Evolutionary conservation across 37 sponge, comb jelly and placozoan genomes (phyloP), one percentile per base, ranked within the genome.

Genomic region (Aplysina aerophoba): DNA sequence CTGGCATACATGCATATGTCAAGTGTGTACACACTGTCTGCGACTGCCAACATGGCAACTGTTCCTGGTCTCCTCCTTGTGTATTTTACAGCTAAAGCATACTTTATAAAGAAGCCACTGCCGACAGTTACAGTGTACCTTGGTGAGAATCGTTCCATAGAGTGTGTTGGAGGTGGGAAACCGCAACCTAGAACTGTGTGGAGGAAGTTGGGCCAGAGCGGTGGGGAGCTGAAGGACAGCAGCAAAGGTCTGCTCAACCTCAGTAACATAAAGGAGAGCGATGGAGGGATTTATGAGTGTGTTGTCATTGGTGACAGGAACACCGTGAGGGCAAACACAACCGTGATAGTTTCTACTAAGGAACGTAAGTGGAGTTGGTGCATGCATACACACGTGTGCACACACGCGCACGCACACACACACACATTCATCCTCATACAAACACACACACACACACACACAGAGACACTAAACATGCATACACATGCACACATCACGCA

Each of bases 181-280:
- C 90, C 93, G 13, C 35, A 17, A 11, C 93, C 87, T 13, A 36
- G 1, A 2, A 66, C 89, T 19, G 59, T 4, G 3, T 93, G 90
- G 90, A 57, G 55, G 6, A 24, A 59, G 44, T 0, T 31, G 0
- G 64, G 41, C 62, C 53, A 67, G 39, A 50, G 59, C 14, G 71
- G 69, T 50, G 34, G 37, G 11, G 15, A 20, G 0, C 27, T 85
- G 15, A 31, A 24, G 8, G 73, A 78, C 34, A 55, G 57, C 0
- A 20, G n/a, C 1, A 89, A 92, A 67, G 93, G 93, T 0, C 55
- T 85, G 0, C 86, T 92, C 5, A 15, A 66, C 22, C 61, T 92
- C 25, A 20, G 57, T 5, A 27, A 25, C 37, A 35, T 88, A 25
- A 21, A 35, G 20, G 15, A 44, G 44, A 28, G 69, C n/a, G 83